phyloP scores from a whole-genome alignment of 2,888 invertebrate genomes.

The Clepsis dumicolana region DNA sequence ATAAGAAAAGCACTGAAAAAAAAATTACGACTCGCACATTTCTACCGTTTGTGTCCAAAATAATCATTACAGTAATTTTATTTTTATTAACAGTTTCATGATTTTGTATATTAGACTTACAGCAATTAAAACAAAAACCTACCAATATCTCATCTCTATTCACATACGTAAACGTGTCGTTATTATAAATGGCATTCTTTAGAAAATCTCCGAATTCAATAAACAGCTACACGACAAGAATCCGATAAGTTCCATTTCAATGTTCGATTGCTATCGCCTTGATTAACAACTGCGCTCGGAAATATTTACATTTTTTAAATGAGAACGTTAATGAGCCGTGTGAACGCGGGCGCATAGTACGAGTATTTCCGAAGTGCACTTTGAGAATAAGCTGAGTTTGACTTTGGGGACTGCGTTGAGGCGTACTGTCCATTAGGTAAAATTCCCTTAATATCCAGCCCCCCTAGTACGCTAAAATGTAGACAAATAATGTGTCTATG shows the following conservation, averaged over 20 bases:
- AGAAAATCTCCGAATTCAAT: conserved; percentile 27
- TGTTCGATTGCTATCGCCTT: conserved; percentile 50
- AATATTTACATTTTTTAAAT: conserved; percentile 53
- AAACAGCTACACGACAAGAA: conserved; percentile 37
- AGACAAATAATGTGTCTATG: too few relatives aligned
- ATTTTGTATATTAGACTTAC: too few relatives aligned
- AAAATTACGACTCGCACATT: too few relatives aligned
- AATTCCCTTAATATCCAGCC: too few relatives aligned
- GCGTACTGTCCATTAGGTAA: too few relatives aligned
- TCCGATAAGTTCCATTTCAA: conserved; percentile 46
- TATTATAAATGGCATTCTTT: conserved; percentile 30
- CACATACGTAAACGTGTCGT: conserved; percentile 7
- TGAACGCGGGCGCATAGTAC: background rate
- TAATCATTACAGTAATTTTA: too few relatives aligned
- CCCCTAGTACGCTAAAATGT: too few relatives aligned
- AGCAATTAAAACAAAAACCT: conserved; percentile 11
- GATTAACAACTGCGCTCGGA: conserved; percentile 49
- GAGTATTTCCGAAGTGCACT: conserved; percentile 6
- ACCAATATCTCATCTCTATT: conserved; percentile 5
- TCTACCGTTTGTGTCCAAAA: too few relatives aligned
- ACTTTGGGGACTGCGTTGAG: too few relatives aligned
- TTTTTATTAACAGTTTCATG: too few relatives aligned
- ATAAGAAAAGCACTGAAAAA: too few relatives aligned
- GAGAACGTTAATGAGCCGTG: conserved; percentile 33
- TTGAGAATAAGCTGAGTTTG: background rate